These are phyloP conservation scores for Petrocephalus microphthalmus DNA, from an alignment of 2,113 vertebrate species.

Conservation along the genomic window DNA sequence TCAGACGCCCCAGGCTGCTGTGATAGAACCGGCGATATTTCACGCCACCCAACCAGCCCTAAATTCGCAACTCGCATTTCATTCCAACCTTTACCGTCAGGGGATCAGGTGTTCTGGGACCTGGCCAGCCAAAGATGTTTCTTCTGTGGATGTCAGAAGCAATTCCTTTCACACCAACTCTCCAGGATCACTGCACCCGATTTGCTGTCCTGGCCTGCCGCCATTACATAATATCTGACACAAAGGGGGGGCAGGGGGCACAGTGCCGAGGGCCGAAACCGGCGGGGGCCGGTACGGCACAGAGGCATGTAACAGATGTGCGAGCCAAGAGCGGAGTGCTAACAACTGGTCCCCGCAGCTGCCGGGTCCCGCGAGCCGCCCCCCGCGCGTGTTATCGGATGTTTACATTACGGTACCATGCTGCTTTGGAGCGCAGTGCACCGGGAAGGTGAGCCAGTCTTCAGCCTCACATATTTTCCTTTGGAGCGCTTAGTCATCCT, in stretches of 20 bases:
- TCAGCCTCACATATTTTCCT: conserved; percentile 70
- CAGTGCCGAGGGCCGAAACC: neutral
- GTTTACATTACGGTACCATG: conserved; percentile 66
- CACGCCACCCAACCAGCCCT: neutral
- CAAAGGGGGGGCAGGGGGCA: neutral
- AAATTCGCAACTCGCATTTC: neutral
- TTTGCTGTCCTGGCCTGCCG: neutral
- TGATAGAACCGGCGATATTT: neutral
- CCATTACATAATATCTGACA: conserved; percentile 6
- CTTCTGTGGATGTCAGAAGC: neutral
- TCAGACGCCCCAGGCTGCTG: neutral
- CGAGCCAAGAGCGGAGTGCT: neutral
- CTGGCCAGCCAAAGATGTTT: neutral
- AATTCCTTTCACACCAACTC: neutral
- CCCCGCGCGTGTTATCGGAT: conserved; percentile 47
- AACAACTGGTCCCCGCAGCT: neutral
- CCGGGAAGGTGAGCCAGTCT: conserved; percentile 70
- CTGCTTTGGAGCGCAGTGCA: conserved; percentile 70
- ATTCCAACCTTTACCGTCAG: neutral
- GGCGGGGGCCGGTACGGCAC: neutral
- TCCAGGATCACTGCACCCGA: neutral
- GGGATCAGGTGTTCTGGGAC: neutral
- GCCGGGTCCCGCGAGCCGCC: neutral
- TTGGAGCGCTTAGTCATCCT: conserved; percentile 73
- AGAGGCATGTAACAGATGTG: neutral